phyloP scores from a whole-genome alignment of 2,888 invertebrate species.

The Calameuta idolon region DNA sequence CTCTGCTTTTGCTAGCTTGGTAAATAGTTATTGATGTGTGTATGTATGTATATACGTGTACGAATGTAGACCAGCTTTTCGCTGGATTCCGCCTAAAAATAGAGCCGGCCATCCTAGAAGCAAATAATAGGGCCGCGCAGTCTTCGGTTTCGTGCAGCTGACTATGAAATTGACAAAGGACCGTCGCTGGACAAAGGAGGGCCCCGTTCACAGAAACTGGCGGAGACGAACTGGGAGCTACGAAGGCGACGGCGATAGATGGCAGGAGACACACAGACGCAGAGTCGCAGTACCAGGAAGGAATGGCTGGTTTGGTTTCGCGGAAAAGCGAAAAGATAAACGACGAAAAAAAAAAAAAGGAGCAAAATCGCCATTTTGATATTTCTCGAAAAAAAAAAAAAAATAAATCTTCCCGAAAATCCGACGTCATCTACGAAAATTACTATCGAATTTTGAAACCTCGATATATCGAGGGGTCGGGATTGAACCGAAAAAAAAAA shows the following conservation, averaged over 20 bases:
- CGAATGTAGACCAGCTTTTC: conserved; percentile 36
- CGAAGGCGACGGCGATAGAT: background rate
- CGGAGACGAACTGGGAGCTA: conserved; percentile 29
- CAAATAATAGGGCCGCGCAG: conserved; percentile 43
- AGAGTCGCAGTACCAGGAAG: conserved; percentile 14
- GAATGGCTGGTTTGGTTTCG: conserved; percentile 27
- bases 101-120: conserved; percentile 51
- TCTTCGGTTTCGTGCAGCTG: conserved; percentile 51
- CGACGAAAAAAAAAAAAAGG: background rate
- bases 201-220: conserved; percentile 32
- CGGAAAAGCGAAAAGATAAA: background rate
- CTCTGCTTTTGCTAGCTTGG: conserved; percentile 3
- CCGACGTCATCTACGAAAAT: conserved; percentile 42
- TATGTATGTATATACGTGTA: too few species aligned
- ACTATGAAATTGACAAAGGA: conserved; percentile 57
- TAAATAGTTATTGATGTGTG: conserved; percentile 21
- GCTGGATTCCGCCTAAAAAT: conserved; percentile 49
- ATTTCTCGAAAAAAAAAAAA: background rate
- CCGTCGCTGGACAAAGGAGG: conserved; percentile 51
- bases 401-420: conserved; percentile 14
- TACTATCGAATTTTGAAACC: conserved; percentile 22
- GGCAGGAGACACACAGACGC: background rate
- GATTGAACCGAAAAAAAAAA: too few species aligned
- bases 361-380: background rate
- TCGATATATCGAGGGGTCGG: too few species aligned